These are phyloP conservation scores for Stenotaenia linearis DNA, from an alignment of 2,888 invertebrate genomes.

Conservation along the genomic window DNA sequence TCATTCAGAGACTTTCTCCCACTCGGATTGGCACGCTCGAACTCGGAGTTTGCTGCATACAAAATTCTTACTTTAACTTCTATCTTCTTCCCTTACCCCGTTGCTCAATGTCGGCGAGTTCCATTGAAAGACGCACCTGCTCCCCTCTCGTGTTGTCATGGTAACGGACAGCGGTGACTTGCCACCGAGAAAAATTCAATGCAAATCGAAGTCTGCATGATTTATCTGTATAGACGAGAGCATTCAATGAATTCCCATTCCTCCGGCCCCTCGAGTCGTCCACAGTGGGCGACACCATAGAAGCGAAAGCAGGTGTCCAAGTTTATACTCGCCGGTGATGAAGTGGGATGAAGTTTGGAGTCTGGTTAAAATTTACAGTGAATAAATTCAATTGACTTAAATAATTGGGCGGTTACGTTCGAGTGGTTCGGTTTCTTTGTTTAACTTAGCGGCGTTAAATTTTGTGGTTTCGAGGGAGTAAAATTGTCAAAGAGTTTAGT, in stretches of 20 bases:
- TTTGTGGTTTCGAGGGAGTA: background rate
- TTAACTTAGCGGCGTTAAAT: background rate
- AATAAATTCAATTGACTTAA: background rate
- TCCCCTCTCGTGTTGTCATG: slow-evolving; percentile 21
- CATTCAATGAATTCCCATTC: background rate
- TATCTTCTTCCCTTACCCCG: slow-evolving; percentile 8
- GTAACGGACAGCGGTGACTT: background rate
- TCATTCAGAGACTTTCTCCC: slow-evolving; percentile 19
- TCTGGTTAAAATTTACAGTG: background rate
- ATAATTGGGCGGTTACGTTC: slow-evolving; percentile 6
- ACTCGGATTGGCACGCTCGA: background rate
- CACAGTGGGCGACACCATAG: background rate
- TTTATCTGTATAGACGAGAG: slow-evolving; percentile 21
- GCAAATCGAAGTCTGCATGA: slow-evolving; percentile 26
- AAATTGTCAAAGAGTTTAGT: slow-evolving; percentile 29
- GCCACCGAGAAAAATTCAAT: slow-evolving; percentile 26
- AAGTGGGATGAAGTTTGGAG: background rate
- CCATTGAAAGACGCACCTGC: slow-evolving; percentile 28
- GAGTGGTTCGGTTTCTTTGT: background rate
- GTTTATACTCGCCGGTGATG: background rate
- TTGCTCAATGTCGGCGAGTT: slow-evolving; percentile 19
- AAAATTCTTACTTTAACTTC: slow-evolving; percentile 8
- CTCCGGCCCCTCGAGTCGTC: background rate
- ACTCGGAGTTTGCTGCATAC: background rate
- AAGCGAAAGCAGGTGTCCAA: background rate